Evolutionary conservation across 2,113 vertebrate genomes (phyloP), one percentile per base, ranked within the genome.

Genomic region (Microtus ochrogaster): DNA sequence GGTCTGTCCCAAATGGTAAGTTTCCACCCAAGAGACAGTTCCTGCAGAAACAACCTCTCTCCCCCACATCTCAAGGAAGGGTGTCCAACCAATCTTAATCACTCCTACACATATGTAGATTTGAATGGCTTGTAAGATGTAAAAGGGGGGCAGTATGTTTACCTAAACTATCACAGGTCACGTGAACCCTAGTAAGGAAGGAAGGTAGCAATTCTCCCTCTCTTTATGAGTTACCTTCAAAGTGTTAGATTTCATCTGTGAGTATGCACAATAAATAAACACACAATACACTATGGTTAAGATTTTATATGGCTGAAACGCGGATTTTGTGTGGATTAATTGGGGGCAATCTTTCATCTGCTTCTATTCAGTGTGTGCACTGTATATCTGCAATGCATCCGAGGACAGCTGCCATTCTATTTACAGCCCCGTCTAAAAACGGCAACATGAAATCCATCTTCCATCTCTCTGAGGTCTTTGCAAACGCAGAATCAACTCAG

Each of bases 361-460:
- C 92, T 90, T 92, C 96, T 95, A 65, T 92, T 97, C 94, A 93
- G 95, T 83, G 94, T 94, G 97, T 85, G 91, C 73, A 96, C 91
- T 87, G 26, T 86, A 96, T 95, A 97, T 97, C 94, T 94, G 97
- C 96, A 94, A 87, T 96, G 94, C 94, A 92, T 97, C 92, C 44
- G 65, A 96, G 92, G 94, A 97, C 97, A 98, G 97, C 97, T 98
- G 97, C 96, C 92, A 89, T 96, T 97, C 97, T 98, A 97, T 97
- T 97, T 97, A 94, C 92, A 91, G 97, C 88, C 89, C 91, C 90
- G 74, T 95, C 98, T 97, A 97, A 97, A 98, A 97, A 97, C 58
- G 90, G 96, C 82, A 98, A 95, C 93, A 95, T 96, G 95, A 95
- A 97, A 94, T 94, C 94, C 95, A 94, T 97, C 96, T 92, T 94